Percentiles rank a stretch among this genome's conserved stretches.
Evolutionary conservation across 2,113 vertebrate species (phyloP).

Genomic region (Perognathus longimembris): DNA sequence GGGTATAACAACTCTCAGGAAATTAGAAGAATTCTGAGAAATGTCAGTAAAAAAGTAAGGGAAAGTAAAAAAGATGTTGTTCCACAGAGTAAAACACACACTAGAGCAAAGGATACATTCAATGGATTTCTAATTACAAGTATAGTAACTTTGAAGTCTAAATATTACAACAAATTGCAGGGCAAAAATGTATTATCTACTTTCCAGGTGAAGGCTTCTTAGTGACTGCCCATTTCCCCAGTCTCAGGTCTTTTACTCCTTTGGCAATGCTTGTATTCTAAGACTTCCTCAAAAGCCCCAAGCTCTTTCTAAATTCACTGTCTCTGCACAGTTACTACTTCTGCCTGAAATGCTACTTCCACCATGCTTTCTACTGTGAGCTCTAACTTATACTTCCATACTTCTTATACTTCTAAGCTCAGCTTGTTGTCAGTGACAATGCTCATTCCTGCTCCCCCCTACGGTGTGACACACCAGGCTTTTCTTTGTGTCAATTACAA

Average conservation of each 20-base stretch:
- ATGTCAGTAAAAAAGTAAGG: neutral
- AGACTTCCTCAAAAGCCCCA: neutral
- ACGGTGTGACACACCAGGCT: neutral
- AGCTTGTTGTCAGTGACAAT: neutral
- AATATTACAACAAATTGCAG: neutral
- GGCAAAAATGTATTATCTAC: neutral
- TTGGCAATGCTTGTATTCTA: neutral
- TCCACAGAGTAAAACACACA: neutral
- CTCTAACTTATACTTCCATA: neutral
- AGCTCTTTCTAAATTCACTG: neutral
- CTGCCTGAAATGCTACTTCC: neutral
- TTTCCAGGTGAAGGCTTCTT: neutral
- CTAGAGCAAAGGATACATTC: neutral
- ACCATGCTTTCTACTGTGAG: neutral
- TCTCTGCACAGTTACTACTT: neutral
- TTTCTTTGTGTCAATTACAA: neutral
- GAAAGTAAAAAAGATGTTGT: neutral
- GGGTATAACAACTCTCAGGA: neutral
- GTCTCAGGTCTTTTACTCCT: neutral
- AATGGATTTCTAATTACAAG: neutral
- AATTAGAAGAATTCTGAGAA: slow-evolving; percentile 32
- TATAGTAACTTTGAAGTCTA: neutral
- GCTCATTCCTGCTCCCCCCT: neutral
- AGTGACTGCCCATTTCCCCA: neutral
- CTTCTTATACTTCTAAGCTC: neutral